These are phyloP conservation scores for Gavia stellata DNA, from an alignment of 2,113 vertebrate species.

Conservation along the genomic window DNA sequence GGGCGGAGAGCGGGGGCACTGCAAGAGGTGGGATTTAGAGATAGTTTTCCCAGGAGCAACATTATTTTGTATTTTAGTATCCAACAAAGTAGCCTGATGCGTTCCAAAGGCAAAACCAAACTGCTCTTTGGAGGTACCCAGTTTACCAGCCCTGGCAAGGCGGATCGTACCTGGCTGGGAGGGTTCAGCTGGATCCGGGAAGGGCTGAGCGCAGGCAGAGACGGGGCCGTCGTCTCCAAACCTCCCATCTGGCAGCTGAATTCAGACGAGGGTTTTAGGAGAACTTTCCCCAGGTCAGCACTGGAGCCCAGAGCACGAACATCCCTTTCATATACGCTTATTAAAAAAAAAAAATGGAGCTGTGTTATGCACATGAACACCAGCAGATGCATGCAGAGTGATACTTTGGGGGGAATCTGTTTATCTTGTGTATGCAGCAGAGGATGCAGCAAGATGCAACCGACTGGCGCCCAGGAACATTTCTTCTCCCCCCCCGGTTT, in stretches of 20 bases:
- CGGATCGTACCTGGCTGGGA: not conserved
- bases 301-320: not conserved
- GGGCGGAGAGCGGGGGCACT: accelerated
- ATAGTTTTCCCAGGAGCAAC: not conserved
- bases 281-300: not conserved
- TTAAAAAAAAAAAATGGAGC: not conserved
- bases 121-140: accelerated
- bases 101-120: not conserved
- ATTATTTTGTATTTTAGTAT: accelerated
- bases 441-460: not conserved
- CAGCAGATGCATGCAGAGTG: not conserved
- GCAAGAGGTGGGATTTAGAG: too few relatives aligned
- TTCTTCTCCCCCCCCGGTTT: not conserved
- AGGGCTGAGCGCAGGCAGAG: not conserved
- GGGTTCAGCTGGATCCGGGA: not conserved
- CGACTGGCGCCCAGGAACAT: not conserved
- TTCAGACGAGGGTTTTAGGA: accelerated
- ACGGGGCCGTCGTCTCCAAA: accelerated
- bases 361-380: accelerated
- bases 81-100: not conserved
- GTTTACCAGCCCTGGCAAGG: accelerated
- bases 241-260: not conserved
- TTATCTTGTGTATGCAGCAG: accelerated
- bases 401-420: not conserved
- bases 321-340: accelerated